Evolutionary conservation across 2,113 vertebrate species (phyloP).

Genomic region (Vidua macroura): DNA sequence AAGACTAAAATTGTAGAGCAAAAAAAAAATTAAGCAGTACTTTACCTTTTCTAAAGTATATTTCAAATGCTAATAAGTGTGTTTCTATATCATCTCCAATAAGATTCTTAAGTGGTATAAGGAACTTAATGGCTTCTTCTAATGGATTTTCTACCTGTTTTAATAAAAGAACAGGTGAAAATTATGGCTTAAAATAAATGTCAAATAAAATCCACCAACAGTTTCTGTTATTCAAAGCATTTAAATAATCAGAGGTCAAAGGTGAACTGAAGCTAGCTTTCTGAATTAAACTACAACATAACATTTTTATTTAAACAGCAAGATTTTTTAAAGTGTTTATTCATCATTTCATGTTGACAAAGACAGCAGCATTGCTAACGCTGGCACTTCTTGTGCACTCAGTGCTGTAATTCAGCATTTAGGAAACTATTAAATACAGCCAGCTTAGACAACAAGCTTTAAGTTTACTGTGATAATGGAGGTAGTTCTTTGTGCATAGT

Average conservation of each 20-base stretch:
- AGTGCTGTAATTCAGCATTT: background rate
- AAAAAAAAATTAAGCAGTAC: background rate
- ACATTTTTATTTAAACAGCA: background rate
- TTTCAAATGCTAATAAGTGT: conserved; percentile 82
- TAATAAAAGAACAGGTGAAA: conserved; percentile 20
- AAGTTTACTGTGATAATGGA: background rate
- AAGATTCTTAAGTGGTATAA: conserved; percentile 80
- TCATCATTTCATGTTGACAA: background rate
- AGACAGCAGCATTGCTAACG: background rate
- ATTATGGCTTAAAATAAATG: background rate
- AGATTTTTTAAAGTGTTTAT: background rate
- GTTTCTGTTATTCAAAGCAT: background rate
- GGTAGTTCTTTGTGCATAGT: background rate
- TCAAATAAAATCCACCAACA: background rate
- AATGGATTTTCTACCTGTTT: conserved; percentile 80
- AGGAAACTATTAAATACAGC: background rate
- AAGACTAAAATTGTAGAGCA: background rate
- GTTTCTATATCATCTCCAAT: conserved; percentile 78
- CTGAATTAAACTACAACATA: background rate
- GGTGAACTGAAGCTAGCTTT: background rate
- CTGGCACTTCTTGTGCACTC: background rate
- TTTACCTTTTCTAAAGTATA: conserved; percentile 84
- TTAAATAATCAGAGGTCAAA: background rate
- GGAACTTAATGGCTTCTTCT: conserved; percentile 83
- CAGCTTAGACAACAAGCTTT: background rate